Conservation (phyloP, 1,140 invertebrate genomes). For the honey bee (Apis mellifera) region Amel_HAv3.1 CM009937.2:1695501-1696000, state of each 20-base stretch:
- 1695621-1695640: conserved; percentile 52
- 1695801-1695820: background rate
- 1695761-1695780: conserved; percentile 1
- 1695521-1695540: conserved; percentile 17
- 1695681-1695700: conserved; percentile 29
- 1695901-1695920: background rate
- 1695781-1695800: too few species aligned
- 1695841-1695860: background rate
- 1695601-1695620: conserved; percentile 56
- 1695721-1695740: conserved; percentile 33
- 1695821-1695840: background rate
- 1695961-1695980: background rate
- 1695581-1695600: conserved; percentile 61
- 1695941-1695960: conserved; percentile 1
- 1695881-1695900: background rate
- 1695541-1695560: background rate
- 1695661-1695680: background rate
- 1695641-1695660: conserved; percentile 25
- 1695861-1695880: conserved; percentile 10
- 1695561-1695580: conserved; percentile 31
- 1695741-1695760: conserved; percentile 20
- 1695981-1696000: conserved; percentile 27
- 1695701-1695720: conserved; percentile 44
- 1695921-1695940: background rate
- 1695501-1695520: conserved; percentile 52